phyloP scores from a whole-genome alignment of 2,113 vertebrate species.

The Stigmatopora argus region DNA sequence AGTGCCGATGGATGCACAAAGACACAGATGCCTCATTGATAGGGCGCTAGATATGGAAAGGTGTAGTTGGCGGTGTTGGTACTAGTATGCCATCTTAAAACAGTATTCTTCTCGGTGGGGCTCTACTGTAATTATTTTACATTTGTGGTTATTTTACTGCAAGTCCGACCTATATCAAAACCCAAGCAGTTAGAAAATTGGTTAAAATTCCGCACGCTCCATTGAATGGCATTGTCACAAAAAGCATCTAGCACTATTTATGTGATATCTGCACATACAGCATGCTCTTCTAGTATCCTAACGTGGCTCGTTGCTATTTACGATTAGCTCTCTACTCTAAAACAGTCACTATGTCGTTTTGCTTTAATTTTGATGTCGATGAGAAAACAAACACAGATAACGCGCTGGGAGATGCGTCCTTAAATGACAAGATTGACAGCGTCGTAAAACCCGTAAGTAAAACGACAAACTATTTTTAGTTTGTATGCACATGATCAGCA shows the following conservation, averaged over 20 bases:
- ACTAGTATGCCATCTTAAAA: too few species aligned
- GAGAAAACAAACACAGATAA: neutral
- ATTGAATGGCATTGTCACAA: too few species aligned
- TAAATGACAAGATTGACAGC: conserved; percentile 13
- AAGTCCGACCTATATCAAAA: too few species aligned
- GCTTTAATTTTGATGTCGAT: conserved; percentile 70
- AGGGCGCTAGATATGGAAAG: neutral
- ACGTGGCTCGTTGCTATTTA: neutral
- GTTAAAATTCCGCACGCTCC: too few species aligned
- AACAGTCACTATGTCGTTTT: conserved; percentile 66
- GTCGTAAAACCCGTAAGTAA: conserved; percentile 51
- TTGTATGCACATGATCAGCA: neutral
- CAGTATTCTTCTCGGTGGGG: too few species aligned
- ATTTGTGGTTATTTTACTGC: too few species aligned
- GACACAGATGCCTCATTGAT: neutral
- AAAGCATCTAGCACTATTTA: too few species aligned
- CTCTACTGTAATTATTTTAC: too few species aligned
- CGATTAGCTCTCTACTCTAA: neutral
- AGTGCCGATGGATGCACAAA: conserved; percentile 16
- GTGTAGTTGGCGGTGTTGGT: too few species aligned
- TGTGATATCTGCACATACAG: too few species aligned
- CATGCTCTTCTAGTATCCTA: neutral
- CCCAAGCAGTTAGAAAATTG: too few species aligned
- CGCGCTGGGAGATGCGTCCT: conserved; percentile 5
- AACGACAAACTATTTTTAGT: neutral